Evolutionary conservation across 2,113 vertebrate species (phyloP), one percentile per base, ranked within the genome.

Genomic region (Anseranas semipalmata): DNA sequence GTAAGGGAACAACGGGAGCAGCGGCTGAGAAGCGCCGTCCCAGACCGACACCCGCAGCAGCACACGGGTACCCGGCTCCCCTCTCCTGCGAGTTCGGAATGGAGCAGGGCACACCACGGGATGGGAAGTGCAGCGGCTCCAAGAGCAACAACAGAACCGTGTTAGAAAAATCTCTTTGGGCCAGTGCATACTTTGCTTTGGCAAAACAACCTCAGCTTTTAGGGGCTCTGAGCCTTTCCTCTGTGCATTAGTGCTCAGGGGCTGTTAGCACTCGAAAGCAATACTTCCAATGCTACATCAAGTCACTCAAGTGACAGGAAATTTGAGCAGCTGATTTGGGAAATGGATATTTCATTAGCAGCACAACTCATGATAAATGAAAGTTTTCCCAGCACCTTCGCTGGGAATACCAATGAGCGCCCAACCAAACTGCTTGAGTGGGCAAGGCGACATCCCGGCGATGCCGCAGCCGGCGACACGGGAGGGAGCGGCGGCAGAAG

Each of bases 341-440:
- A 87, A 92, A 95, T 82, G 86, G 89, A 8, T 71, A 48, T 95
- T 90, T 71, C 86, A 85, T 90, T 85, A 71, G 71, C 81, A 78
- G 39, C 74, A 39, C 37, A 21, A 12, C 77, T 91, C 58, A 11
- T 48, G 86, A 77, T 43, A 55, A 90, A 94, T 70, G 82, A 8
- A 63, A 93, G 59, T 35, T 85, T 71, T 81, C 70, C 82, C 35
- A 3, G 55, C 0, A 3, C 82, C 9, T 0, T 82, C 58, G 2
- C 70, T 22, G 71, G 90, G 84, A 77, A 70, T 35, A 35, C 9
- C 90, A 82, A 24, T 28, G 89, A 90, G 80, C 70, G 25, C 39
- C 22, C 45, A 20, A 30, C 5, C 50, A 27, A 14, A 6, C 12
- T 4, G 39, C 59, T 4, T 2, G 53, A 45, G 45, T 39, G 48